These are phyloP conservation scores for Poeciliopsis infans DNA, from an alignment of 2,797 vertebrate species.

Conservation along the genomic window DNA sequence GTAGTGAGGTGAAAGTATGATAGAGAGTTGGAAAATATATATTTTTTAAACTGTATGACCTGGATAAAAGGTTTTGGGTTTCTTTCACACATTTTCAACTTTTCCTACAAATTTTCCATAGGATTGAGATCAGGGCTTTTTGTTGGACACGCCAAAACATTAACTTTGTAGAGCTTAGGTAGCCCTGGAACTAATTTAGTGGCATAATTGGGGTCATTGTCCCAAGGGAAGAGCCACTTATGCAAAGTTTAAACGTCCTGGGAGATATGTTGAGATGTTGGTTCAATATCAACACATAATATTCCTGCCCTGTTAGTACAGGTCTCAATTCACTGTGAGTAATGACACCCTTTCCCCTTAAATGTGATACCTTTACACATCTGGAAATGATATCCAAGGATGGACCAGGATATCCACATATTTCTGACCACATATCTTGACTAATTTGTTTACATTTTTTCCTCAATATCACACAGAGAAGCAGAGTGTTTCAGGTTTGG, in stretches of 20 bases:
- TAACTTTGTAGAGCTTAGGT: not conserved
- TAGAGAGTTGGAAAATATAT: not conserved
- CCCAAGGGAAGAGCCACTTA: not conserved
- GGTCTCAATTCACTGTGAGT: not conserved
- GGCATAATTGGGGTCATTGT: not conserved
- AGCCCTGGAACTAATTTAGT: not conserved
- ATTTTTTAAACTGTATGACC: not conserved
- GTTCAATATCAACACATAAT: not conserved
- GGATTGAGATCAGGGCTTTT: not conserved
- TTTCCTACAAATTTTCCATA: not conserved
- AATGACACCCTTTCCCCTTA: no score
- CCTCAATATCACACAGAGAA: not conserved
- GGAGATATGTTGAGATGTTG: not conserved
- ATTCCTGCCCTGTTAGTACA: not conserved
- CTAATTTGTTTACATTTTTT: not conserved
- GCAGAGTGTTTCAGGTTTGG: not conserved
- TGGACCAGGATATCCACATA: not conserved
- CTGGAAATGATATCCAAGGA: not conserved
- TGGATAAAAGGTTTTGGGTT: not conserved
- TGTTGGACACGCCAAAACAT: not conserved
- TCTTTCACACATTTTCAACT: not conserved
- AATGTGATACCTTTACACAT: not conserved
- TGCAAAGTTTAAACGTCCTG: not conserved
- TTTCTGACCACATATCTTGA: not conserved
- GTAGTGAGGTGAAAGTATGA: not conserved